Percentiles rank a stretch among this genome's conserved stretches.
phyloP scores from a whole-genome alignment of 2,113 vertebrate genomes.

The Vidua macroura region DNA sequence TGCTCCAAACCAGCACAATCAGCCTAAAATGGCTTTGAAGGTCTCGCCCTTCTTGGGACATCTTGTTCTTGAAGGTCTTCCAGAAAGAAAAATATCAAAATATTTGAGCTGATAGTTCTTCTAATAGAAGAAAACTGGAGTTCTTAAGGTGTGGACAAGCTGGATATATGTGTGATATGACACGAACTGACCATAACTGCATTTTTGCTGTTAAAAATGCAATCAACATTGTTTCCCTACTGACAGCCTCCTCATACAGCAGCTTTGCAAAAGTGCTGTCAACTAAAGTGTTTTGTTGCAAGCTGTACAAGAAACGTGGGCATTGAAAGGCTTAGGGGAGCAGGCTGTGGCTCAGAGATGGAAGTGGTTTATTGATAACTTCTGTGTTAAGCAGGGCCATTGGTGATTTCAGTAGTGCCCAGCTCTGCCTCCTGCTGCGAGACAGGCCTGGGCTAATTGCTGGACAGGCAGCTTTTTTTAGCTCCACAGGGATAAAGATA shows the following conservation, averaged over 20 bases:
- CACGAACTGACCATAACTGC: background rate
- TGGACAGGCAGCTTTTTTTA: slow-evolving; percentile 54
- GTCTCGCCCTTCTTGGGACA: background rate
- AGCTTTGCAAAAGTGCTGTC: background rate
- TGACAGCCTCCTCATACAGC: too few relatives aligned
- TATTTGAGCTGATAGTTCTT: background rate
- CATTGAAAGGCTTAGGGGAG: background rate
- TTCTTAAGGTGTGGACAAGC: background rate
- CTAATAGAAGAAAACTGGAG: background rate
- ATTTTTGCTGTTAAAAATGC: background rate
- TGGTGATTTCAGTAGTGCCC: background rate
- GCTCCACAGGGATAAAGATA: slow-evolving; percentile 19
- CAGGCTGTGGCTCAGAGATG: background rate
- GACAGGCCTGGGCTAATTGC: background rate
- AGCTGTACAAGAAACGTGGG: background rate
- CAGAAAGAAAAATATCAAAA: background rate
- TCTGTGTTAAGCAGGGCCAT: background rate
- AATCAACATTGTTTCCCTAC: background rate
- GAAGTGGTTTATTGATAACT: background rate
- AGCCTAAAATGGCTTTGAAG: background rate
- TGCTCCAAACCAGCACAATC: background rate
- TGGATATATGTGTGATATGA: background rate
- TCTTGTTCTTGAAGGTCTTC: background rate
- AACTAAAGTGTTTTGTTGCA: background rate
- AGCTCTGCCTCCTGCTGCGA: background rate